Base-by-base conservation (phyloP, 2,797 vertebrate species). In the Amazonetta brasiliensis region DNA sequence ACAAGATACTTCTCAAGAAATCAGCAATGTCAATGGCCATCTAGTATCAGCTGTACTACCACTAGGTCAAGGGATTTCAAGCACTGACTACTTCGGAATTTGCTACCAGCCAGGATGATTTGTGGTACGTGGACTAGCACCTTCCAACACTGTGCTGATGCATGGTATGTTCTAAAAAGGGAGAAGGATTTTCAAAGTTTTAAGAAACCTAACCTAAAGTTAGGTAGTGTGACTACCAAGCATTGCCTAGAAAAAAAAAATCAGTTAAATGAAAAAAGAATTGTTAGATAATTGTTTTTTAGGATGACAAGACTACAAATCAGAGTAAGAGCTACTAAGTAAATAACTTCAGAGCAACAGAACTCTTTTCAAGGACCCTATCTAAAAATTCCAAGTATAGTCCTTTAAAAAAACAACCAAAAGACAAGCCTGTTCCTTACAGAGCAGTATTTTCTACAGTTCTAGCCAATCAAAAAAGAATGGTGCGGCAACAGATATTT, bases 191-290 rank as follows among this genome's bases (percentile, higher is more conserved):
- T 67, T 30, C 56, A 9, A 69, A 69, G 33, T 43, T 33, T 25
- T n/a, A 81, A 91, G 78, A 84, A 75, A 28, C 59, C 39, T 22
- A 75, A 67, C 14, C 56, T 82, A 90, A 87, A 82, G 82, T 50
- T 74, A 72, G 14, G n/a, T 44, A 62, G 12, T 4, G 22, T 35
- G 80, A 87, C 50, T 87, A 67, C 55, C 37, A 89, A 2, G 0
- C 75, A 73, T 25, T 48, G 54, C 54, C 54, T 75, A 75, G n/a
- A 67, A 89, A 88, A 55, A n/a, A 31, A 52, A 7, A 18, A 31
- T 81, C 52, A 55, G 54, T 75, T 81, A 87, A 73, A 64, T 50
- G 48, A 64, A 66, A 64, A 85, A 83, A 80, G 91, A 22, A 37
- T 79, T 54, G 17, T 0, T 2, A 87, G 50, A 94, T 37, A 1